Evolutionary conservation across 2,797 vertebrate genomes (phyloP).

Genomic region (Aythya fuligula): DNA sequence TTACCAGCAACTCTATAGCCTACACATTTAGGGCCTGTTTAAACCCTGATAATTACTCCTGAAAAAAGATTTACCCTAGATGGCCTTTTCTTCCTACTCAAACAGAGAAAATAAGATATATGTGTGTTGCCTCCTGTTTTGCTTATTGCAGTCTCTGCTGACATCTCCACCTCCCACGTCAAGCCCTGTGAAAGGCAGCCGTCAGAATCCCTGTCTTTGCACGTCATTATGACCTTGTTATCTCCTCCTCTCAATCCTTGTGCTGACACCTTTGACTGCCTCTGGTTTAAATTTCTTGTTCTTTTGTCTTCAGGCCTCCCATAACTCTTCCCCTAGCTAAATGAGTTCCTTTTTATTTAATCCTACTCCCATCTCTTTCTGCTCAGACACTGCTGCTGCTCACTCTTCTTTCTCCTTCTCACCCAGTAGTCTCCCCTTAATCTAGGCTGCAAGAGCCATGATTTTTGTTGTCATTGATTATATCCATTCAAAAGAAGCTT

Average conservation of each 20-base stretch:
- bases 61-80: not conserved
- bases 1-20: not conserved
- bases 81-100: slow-evolving; percentile 16
- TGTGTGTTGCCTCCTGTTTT: not conserved
- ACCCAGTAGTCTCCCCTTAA: not conserved
- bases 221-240: slow-evolving; percentile 41
- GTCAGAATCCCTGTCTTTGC: slow-evolving; percentile 23
- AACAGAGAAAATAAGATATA: not conserved
- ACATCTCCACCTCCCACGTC: slow-evolving; percentile 7
- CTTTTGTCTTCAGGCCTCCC: slow-evolving; percentile 23
- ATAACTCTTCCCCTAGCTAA: slow-evolving; percentile 6
- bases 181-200: not conserved
- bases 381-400: rapidly evolving
- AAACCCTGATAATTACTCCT: slow-evolving; percentile 20
- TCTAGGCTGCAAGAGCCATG: not conserved
- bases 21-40: not conserved
- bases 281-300: slow-evolving; percentile 21
- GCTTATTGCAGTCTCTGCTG: slow-evolving; percentile 22
- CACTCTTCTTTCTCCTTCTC: not conserved
- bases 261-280: slow-evolving; percentile 24
- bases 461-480: not conserved
- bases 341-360: not conserved
- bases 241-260: not conserved
- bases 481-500: not conserved
- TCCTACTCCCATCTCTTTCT: not conserved